Evolutionary conservation across 2,797 vertebrate species (phyloP), one percentile per base, ranked within the genome.

Genomic region (Bradypodion ventrale): DNA sequence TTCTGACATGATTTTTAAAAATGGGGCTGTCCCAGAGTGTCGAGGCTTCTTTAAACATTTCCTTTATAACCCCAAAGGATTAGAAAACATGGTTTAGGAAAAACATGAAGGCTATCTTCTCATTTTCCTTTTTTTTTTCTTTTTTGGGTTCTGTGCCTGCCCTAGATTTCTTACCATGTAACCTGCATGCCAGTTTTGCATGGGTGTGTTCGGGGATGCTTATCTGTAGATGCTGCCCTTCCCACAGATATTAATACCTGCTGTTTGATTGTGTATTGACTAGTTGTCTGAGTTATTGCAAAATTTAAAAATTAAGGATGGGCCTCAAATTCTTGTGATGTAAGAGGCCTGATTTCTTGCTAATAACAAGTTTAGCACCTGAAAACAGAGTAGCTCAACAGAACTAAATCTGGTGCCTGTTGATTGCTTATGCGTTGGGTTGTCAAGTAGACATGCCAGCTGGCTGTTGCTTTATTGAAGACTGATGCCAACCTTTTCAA

Each of bases 321-420:
- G 93, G 89, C 90, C 0, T 83, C 90, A 89, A 90, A 90, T 87
- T 87, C 86, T 86, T 87, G 79, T 94, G 94, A 93, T 93, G 93
- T 89, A 94, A 93, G 89, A 89, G 91, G 88, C 90, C 89, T 92
- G 91, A 90, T 93, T 93, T 93, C 91, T 83, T 90, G 82, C 85
- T 93, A 90, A 89, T 92, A 93, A 90, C 92, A 88, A 92, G 86
- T 91, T 37, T 87, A 92, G 89, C 83, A 88, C 63, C 56, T 82
- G 83, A 92, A 84, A 1, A 88, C 89, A 87, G 88, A 92, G 90
- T 21, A 59, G 25, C 83, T 46, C 29, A 35, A 56, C 49, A 7
- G 7, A 63, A 7, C 72, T 78, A 23, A 49, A 49, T 15, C 66
- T 63, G 49, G 80, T 75, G 70, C 80, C 16, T 40, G 21, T 0